phyloP scores from a whole-genome alignment of 2,888 invertebrate species.

The Saturnia pavonia region DNA sequence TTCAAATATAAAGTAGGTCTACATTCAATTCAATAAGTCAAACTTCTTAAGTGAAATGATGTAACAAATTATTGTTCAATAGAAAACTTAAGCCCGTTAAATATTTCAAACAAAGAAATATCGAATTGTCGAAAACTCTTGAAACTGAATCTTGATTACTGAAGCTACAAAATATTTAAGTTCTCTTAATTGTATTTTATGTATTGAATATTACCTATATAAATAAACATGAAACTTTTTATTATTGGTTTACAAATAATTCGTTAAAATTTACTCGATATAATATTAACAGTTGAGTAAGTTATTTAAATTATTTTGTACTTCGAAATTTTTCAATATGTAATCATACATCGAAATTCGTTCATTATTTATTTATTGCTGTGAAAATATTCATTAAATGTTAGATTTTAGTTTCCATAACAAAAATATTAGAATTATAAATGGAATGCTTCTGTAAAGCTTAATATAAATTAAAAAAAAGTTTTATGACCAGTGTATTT shows the following conservation, averaged over 20 bases:
- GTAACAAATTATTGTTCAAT: constrained; percentile 2
- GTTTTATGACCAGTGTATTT: no score
- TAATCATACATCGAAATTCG: not conserved
- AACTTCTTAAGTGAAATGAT: constrained; percentile 12
- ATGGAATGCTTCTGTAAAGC: no score
- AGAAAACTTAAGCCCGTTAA: constrained; percentile 5
- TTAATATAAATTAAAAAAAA: no score
- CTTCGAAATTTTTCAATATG: not conserved
- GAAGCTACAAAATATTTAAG: constrained; percentile 21
- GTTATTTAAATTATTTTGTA: not conserved
- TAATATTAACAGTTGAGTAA: not conserved
- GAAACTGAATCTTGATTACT: constrained; percentile 16
- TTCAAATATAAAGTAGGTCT: not conserved
- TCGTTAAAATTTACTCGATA: not conserved
- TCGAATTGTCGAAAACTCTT: constrained; percentile 16
- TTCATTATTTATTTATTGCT: no score
- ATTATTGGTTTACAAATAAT: not conserved
- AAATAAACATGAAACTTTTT: not conserved
- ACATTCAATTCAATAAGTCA: not conserved
- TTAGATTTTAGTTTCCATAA: no score
- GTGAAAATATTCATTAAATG: no score
- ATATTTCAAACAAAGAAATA: constrained; percentile 16
- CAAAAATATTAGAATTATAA: no score
- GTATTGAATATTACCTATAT: not conserved
- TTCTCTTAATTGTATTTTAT: constrained; percentile 21